These are phyloP conservation scores for Tadarida brasiliensis DNA, from an alignment of 2,797 vertebrate species.

Conservation along the genomic window DNA sequence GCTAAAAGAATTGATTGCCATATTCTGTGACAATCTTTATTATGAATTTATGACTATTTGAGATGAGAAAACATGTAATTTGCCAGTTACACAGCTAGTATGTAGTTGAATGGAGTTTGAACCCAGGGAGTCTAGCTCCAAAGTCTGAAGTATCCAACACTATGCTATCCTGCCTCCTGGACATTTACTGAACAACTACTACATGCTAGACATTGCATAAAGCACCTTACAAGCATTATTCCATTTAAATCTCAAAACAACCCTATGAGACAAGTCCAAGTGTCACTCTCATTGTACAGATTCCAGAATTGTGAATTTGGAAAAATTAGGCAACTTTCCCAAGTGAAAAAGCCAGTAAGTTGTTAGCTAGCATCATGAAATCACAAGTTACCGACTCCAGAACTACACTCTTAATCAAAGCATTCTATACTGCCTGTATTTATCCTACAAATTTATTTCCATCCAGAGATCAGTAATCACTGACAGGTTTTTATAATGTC, in stretches of 20 bases:
- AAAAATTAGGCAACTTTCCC: slow-evolving; percentile 6
- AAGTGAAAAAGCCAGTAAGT: background rate
- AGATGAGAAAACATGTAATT: too few relatives aligned
- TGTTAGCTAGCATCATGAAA: slow-evolving; percentile 6
- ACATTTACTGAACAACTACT: too few relatives aligned
- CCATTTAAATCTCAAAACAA: background rate
- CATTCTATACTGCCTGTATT: background rate
- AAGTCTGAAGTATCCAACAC: background rate
- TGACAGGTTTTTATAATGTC: background rate
- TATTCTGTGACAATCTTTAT: too few relatives aligned
- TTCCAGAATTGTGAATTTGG: background rate
- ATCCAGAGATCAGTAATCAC: background rate
- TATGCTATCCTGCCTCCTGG: background rate
- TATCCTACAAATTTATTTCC: background rate
- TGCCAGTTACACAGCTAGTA: background rate
- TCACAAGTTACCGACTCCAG: background rate
- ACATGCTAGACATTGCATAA: too few relatives aligned
- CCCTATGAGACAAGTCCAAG: background rate
- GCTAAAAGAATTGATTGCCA: too few relatives aligned
- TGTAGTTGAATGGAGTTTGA: background rate
- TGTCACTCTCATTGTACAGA: background rate
- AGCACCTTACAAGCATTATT: too few relatives aligned
- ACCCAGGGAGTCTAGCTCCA: background rate
- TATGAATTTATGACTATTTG: too few relatives aligned
- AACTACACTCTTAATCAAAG: background rate